Percentiles rank a stretch among this genome's conserved stretches.
These are phyloP conservation scores for Neolamprologus modestus DNA, from an alignment of 2,113 vertebrate species.

Conservation along the genomic window DNA sequence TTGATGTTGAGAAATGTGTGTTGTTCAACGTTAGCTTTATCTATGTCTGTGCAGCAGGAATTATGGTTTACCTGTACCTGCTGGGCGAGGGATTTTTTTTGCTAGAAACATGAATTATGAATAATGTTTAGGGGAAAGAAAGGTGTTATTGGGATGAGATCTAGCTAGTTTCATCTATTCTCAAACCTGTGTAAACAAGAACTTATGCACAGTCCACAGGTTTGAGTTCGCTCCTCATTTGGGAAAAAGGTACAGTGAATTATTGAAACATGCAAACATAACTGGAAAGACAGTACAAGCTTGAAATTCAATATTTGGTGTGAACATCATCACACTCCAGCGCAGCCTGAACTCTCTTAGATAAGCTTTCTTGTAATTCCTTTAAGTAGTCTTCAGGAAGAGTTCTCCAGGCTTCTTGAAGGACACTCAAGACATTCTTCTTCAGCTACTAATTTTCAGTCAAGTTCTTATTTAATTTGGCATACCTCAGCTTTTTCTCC, in stretches of 20 bases:
- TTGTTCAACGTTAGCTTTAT: constrained; percentile 13
- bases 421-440: not conserved
- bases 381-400: not conserved
- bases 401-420: not conserved
- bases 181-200: not conserved
- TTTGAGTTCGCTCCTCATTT: not conserved
- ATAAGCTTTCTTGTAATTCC: not conserved
- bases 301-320: not conserved
- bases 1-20: constrained; percentile 30
- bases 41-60: not conserved
- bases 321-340: not conserved
- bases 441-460: not conserved
- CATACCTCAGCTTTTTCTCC: not conserved
- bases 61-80: not conserved
- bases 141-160: not conserved
- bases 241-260: not conserved
- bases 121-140: not conserved
- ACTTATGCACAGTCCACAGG: not conserved
- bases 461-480: not conserved
- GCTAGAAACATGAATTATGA: not conserved
- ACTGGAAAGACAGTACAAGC: not conserved
- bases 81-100: not conserved
- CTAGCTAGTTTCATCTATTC: not conserved
- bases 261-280: not conserved
- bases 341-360: not conserved